Conservation (phyloP, 2,888 invertebrate genomes). For the Oscheius sp. region DNA sequence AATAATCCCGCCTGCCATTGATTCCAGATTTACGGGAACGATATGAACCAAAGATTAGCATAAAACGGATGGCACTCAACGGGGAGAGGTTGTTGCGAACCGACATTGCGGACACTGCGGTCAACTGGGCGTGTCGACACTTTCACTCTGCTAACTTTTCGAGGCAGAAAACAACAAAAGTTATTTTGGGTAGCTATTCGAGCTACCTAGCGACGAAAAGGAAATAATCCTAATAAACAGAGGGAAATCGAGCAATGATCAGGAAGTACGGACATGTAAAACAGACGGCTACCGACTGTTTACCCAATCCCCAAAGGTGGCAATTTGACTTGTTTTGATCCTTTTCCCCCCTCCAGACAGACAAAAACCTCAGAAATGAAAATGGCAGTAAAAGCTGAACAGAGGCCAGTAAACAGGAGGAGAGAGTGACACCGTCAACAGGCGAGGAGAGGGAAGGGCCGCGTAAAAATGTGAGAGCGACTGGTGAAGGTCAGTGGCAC, state of each 20-base stretch:
- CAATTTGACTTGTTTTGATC: background rate
- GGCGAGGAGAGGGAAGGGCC: background rate
- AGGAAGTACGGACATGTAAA: too few relatives aligned
- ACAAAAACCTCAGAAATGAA: background rate
- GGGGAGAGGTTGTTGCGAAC: background rate
- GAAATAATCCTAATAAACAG: too few relatives aligned
- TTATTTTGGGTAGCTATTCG: too few relatives aligned
- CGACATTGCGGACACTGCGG: background rate
- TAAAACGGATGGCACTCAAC: background rate
- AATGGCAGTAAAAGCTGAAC: background rate
- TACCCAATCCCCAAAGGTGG: too few relatives aligned
- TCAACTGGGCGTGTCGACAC: too few relatives aligned
- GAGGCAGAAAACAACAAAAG: too few relatives aligned
- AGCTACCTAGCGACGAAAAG: too few relatives aligned
- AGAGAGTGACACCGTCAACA: conserved; percentile 13
- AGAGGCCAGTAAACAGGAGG: conserved; percentile 18
- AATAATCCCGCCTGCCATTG: conserved; percentile 35
- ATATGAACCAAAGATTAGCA: conserved; percentile 34
- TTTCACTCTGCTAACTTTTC: too few relatives aligned
- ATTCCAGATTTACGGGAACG: conserved; percentile 35
- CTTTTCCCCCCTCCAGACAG: background rate
- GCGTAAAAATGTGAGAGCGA: conserved; percentile 19
- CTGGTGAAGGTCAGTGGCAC: conserved; percentile 22
- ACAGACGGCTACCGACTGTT: too few relatives aligned
- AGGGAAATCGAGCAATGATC: too few relatives aligned